Base-by-base conservation (phyloP, 2,888 invertebrate genomes). In the Hydraecia micacea region DNA sequence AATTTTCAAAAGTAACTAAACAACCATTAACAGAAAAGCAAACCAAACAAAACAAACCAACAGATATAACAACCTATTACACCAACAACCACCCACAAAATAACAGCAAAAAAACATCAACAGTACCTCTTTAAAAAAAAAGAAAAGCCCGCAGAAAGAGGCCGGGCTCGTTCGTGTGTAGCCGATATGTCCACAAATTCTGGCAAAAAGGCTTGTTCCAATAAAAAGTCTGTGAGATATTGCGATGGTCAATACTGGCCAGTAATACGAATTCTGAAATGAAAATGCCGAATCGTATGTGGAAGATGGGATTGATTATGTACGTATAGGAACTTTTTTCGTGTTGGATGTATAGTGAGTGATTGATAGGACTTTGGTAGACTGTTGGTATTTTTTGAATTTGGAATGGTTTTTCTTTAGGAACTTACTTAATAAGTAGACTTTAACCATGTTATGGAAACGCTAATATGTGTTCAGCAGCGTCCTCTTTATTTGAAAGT, bases 161-260 rank as follows among this genome's bases (percentile, higher is more conserved):
- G 75, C 80, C 63, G 55, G 55, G 73, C 73, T 73, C 80, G 78
- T 80, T 89, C 81, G 88, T 78, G 89, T 84, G 71, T 74, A 82
- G 80, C 85, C 89, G 79, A 83, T 87, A 73, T 87, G 86, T 86
- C 88, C 86, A 89, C 88, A 89, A 84, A 85, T 83, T 82, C 85
- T 74, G 46, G 80, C 69, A 80, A 86, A 88, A 88, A 85, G 81
- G 78, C 79, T 60, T 39, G 77, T 42, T 69, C 81, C 80, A 87
- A 86, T 86, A 89, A 87, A 87, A 85, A 81, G n/a, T 68, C 80
- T 15, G 69, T 74, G 84, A 84, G 89, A 89, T 83, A 83, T 79
- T 74, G 76, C 84, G n/a, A 76, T 76, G 84, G 75, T 66, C 76
- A 75, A 80, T 80, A 78, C 60, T 73, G 71, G 75, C 68, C 63